Base-by-base conservation (phyloP, 2,888 invertebrate species). In the Agonopterix subpropinquella region DNA sequence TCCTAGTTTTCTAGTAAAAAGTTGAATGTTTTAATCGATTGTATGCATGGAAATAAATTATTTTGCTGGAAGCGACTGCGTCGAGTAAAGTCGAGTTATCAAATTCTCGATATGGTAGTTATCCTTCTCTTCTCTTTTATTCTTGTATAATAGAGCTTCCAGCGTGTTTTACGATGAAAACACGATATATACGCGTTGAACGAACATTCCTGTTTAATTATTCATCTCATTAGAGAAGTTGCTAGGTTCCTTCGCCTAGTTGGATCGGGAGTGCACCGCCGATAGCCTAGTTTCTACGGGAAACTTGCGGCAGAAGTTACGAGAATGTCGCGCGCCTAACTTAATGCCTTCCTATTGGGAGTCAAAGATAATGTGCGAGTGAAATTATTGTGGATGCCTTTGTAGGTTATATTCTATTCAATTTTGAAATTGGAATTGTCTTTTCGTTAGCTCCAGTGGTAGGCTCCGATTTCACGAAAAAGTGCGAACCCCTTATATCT, bases 161-260 rank as follows among this genome's bases (percentile, higher is more conserved):
- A 39, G 10, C 13, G 37, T 35, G 36, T 44, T 45, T 37, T 10
- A 45, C 37, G 45, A 13, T 37, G 44, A 57, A 57, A 42, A 54
- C 54, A 54, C 55, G 53, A 54, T 39, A 11, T 11, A 52, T 53
- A 52, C 50, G 50, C 58, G 28, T 28, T 28, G 28, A 58, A 64
- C 68, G 68, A 66, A 68, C 64, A 51, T 59, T 61, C 61, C 74
- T 73, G 77, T 73, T 84, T 80, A 82, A 85, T 85, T 83, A 85
- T 84, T 84, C 82, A 82, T 82, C 83, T 85, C 82, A 84, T 86
- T 85, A 85, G 76, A 73, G 73, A 80, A 83, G 75, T 84, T 81
- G 70, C 67, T 64, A 65, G 68, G 70, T 76, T 73, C 81, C 81
- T 77, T 80, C 52, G 44, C 60, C 67, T 72, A 70, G 75, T 67